Conservation (phyloP, 2,888 invertebrate genomes). For the Caenorhabditis macrosperma region DNA sequence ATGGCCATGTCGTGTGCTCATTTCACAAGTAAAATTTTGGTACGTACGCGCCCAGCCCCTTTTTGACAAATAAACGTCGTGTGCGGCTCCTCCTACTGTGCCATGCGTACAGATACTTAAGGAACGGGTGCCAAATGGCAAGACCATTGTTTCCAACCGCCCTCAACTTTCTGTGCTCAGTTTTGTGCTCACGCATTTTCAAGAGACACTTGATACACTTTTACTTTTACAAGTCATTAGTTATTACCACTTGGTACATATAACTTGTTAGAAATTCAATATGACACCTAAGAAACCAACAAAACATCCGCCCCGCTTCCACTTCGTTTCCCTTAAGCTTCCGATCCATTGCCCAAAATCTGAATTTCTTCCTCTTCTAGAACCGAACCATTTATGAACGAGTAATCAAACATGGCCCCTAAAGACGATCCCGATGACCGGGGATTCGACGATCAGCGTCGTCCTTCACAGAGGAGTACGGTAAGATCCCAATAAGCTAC, state of each 20-base stretch:
- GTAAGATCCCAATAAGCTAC: slow-evolving; percentile 9
- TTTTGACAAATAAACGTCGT: slow-evolving; percentile 53
- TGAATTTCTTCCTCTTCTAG: slow-evolving; percentile 7
- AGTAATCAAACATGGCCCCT: slow-evolving; percentile 58
- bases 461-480: slow-evolving; percentile 58
- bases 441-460: slow-evolving; percentile 54
- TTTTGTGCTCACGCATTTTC: background rate
- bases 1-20: slow-evolving; percentile 54
- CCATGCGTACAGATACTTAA: slow-evolving; percentile 37
- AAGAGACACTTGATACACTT: too few species aligned
- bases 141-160: slow-evolving; percentile 41
- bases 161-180: background rate
- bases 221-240: too few species aligned
- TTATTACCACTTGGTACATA: background rate
- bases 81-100: slow-evolving; percentile 38
- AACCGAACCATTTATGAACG: slow-evolving; percentile 30
- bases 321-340: background rate
- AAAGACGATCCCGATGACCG: slow-evolving; percentile 56
- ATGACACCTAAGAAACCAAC: background rate
- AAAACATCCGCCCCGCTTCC: background rate
- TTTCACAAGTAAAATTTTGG: slow-evolving; percentile 57
- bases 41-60: slow-evolving; percentile 40
- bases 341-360: background rate
- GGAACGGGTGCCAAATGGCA: slow-evolving; percentile 44
- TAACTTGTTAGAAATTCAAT: background rate